Base-by-base conservation (phyloP, 2,113 vertebrate genomes). In the Gadus macrocephalus region DNA sequence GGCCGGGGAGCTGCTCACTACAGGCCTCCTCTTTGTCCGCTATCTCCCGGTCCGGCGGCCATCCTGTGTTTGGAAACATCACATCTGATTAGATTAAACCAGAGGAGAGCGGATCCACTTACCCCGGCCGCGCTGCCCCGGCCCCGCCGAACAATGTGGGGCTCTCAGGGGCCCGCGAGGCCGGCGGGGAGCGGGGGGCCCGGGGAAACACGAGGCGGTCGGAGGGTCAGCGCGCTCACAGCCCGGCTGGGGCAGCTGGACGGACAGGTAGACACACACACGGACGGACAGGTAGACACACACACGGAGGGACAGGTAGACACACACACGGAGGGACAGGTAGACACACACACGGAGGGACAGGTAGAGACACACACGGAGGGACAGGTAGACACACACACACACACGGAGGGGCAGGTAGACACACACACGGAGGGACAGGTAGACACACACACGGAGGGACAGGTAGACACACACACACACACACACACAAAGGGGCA, bases 31-130 rank as follows among this genome's bases (percentile, higher is more conserved):
- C 84, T 83, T 86, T 81, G 77, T 89, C 83, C 74, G 55, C 71
- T 25, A 76, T 76, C 19, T 62, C 80, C 67, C 70, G 79, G 73
- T 81, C 83, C 80, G 73, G 78, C 81, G 78, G 78, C 78, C 74
- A 73, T 84, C 77, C 66, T 78, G 80, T 88, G 81, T 88, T 84
- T 89, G 77, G 86, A 89, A 88, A 89, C 83, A 88, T 86, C 77
- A 79, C 67, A 83, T 87, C 79, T 83, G 82, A 88, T 87, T 87
- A 86, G 85, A 85, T 84, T 74, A 83, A 73, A 81, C 75, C 71
- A 83, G 66, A 83, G 73, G 63, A 79, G 72, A 78, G 65, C 28
- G 76, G 74, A 86, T 89, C 87, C 81, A 74, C 81, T 82, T 85
- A 85, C 81, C 62, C 66, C 70, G 79, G 66, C 73, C 78, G 80